These are phyloP conservation scores for Dicaeum eximium DNA, from an alignment of 2,113 vertebrate genomes.

Conservation along the genomic window DNA sequence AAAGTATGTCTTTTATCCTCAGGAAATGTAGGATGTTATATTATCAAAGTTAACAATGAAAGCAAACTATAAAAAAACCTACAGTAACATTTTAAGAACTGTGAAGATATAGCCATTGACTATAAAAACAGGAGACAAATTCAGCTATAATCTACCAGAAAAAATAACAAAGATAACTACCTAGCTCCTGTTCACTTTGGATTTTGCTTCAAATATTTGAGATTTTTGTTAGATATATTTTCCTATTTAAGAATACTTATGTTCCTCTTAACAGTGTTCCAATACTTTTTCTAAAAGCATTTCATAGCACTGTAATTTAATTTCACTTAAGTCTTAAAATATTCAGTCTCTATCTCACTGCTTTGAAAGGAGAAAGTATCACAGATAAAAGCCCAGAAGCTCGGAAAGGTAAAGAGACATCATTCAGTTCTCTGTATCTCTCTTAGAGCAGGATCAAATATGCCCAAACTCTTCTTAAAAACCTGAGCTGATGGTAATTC, in stretches of 20 bases:
- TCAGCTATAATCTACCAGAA: neutral
- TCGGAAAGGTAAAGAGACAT: neutral
- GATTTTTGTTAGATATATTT: neutral
- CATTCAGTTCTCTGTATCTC: neutral
- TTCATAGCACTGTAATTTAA: neutral
- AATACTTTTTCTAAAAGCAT: neutral
- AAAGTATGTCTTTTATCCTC: neutral
- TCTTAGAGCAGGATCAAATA: neutral
- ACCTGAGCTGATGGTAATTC: neutral
- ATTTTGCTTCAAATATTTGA: neutral
- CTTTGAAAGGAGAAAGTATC: neutral
- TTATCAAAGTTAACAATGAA: neutral
- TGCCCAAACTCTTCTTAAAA: neutral
- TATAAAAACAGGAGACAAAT: neutral
- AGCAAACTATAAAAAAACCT: neutral
- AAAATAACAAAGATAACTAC: neutral
- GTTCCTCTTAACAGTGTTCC: neutral
- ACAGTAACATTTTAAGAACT: neutral
- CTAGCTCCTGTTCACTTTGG: neutral
- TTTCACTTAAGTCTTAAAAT: neutral
- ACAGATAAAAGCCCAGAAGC: neutral
- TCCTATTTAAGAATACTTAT: neutral
- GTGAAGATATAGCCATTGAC: neutral
- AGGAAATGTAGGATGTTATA: neutral
- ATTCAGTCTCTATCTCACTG: neutral